Conservation (phyloP, 2,113 vertebrate genomes). For the Tiliqua scincoides region DNA sequence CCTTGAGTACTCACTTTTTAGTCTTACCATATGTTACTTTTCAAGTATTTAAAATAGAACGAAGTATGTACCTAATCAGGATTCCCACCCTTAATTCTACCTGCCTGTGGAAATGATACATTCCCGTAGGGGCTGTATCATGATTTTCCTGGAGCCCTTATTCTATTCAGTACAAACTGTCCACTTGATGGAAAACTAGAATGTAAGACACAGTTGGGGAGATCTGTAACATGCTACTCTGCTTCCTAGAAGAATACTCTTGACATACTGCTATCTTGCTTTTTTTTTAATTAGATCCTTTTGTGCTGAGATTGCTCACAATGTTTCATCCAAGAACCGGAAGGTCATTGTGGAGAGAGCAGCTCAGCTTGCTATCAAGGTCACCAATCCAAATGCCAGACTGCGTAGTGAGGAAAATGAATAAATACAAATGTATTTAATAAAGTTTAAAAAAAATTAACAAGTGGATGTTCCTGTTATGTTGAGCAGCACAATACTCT, state of each 20-base stretch:
- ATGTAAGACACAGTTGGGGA: neutral
- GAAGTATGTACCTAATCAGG: neutral
- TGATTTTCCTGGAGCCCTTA: neutral
- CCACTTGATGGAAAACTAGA: neutral
- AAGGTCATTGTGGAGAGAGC: conserved; percentile 96
- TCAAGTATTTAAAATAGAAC: neutral
- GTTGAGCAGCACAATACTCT: neutral
- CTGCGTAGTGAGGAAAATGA: conserved; percentile 98
- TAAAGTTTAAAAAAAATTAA: conserved; percentile 69
- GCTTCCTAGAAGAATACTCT: neutral
- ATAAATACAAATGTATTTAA: conserved; percentile 78
- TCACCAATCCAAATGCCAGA: conserved; percentile 97
- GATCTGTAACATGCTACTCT: neutral
- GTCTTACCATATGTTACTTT: neutral
- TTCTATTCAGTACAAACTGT: neutral
- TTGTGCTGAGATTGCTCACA: conserved; percentile 98
- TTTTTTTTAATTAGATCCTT: conserved; percentile 81
- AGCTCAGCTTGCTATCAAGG: conserved; percentile 96
- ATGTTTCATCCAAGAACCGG: conserved; percentile 98
- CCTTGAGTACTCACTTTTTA: too few relatives aligned
- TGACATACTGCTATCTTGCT: neutral
- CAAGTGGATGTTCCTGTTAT: neutral
- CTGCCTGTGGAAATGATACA: too few relatives aligned
- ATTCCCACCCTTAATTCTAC: neutral
- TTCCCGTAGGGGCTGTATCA: neutral